Evolutionary conservation across 2,888 invertebrate genomes (phyloP).

Genomic region (Patella pellucida): DNA sequence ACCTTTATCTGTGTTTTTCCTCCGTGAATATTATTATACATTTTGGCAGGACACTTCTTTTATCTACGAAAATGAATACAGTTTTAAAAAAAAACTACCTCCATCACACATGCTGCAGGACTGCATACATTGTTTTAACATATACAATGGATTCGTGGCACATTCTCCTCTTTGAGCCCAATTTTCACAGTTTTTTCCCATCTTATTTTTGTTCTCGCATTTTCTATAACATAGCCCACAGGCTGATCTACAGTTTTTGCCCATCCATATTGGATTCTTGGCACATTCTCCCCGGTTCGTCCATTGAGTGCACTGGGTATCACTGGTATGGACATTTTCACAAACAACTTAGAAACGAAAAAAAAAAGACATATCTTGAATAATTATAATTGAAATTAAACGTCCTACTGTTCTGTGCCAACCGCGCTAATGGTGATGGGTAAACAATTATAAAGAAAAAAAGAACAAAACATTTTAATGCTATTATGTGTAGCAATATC

Average conservation of each 20-base stretch:
- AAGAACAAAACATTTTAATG: too few relatives aligned
- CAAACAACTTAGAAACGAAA: slow-evolving; percentile 37
- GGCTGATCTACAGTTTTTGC: slow-evolving; percentile 44
- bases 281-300: slow-evolving; percentile 47
- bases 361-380: background rate
- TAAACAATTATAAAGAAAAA: too few relatives aligned
- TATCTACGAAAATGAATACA: too few relatives aligned
- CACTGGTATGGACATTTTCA: slow-evolving; percentile 40
- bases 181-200: slow-evolving; percentile 37
- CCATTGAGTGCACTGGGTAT: slow-evolving; percentile 44
- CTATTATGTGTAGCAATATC: too few relatives aligned
- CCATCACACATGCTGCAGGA: slow-evolving; percentile 51
- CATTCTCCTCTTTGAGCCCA: slow-evolving; percentile 53
- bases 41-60: too few relatives aligned
- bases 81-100: slow-evolving; percentile 42
- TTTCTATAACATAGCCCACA: slow-evolving; percentile 43
- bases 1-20: too few relatives aligned
- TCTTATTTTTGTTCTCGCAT: slow-evolving; percentile 38
- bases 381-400: too few relatives aligned
- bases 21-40: too few relatives aligned
- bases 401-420: too few relatives aligned
- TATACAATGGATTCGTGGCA: slow-evolving; percentile 45
- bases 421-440: too few relatives aligned
- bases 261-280: slow-evolving; percentile 52
- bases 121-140: slow-evolving; percentile 51